phyloP scores from a whole-genome alignment of 2,797 vertebrate genomes.

The Argyrosomus regius region DNA sequence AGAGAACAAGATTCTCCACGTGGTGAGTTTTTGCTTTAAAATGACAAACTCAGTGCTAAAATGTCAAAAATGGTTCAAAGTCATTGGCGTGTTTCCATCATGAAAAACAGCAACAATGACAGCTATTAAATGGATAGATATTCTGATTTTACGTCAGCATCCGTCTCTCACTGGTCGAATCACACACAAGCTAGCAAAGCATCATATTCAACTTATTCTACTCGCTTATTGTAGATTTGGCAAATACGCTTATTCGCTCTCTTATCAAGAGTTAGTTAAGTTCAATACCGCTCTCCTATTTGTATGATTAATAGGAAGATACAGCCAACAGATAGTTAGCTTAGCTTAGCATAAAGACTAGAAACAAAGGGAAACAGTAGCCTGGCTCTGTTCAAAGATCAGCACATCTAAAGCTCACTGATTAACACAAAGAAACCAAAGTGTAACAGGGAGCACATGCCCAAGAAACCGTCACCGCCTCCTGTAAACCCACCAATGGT shows the following conservation, averaged over 20 bases:
- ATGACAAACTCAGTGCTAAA: neutral
- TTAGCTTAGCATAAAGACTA: neutral
- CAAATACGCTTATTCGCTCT: neutral
- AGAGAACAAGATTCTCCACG: constrained; percentile 95
- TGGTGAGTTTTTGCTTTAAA: constrained; percentile 87
- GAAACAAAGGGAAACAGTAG: neutral
- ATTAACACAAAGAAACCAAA: neutral
- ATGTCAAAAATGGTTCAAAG: neutral
- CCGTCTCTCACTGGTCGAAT: neutral
- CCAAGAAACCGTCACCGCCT: neutral
- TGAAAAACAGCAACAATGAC: neutral
- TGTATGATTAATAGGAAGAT: neutral
- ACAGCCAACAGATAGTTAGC: neutral
- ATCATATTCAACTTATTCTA: neutral
- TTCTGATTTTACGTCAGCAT: neutral
- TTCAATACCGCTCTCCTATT: neutral
- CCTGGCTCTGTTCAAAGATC: neutral
- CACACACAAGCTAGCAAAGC: neutral
- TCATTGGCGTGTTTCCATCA: neutral
- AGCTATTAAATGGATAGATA: constrained; percentile 1
- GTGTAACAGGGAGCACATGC: neutral
- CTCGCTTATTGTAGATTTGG: neutral
- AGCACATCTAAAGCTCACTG: neutral
- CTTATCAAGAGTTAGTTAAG: neutral
- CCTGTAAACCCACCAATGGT: neutral